These are phyloP conservation scores for Tragelaphus strepsiceros DNA, from an alignment of 2,113 vertebrate species.

Conservation along the genomic window DNA sequence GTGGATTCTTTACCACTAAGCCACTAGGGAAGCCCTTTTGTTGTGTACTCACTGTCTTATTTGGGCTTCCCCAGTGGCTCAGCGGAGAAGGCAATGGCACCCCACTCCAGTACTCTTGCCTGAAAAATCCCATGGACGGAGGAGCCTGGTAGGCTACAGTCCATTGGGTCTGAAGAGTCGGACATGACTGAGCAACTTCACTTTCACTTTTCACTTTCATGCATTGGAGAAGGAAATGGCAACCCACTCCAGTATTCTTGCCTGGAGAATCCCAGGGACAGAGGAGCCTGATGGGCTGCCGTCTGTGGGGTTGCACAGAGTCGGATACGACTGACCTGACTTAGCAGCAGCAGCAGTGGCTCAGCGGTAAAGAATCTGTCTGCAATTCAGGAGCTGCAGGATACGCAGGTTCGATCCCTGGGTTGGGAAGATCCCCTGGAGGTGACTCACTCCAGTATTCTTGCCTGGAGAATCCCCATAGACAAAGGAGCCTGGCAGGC, in stretches of 20 bases:
- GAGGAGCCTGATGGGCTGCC: no score
- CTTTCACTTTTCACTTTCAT: no score
- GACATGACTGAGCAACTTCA: no score
- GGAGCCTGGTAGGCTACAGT: no score
- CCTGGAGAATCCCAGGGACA: no score
- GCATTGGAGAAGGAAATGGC: no score
- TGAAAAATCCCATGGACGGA: no score
- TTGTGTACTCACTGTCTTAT: not conserved
- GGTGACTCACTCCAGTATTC: not conserved
- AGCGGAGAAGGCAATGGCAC: not conserved
- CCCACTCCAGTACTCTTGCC: no score
- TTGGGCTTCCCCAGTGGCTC: not conserved
- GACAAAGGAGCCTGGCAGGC: not conserved
- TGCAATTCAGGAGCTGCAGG: not conserved
- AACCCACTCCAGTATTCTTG: no score
- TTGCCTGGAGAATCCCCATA: not conserved
- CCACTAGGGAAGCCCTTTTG: not conserved
- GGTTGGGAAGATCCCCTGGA: not conserved
- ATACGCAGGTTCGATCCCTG: not conserved
- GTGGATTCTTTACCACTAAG: not conserved
- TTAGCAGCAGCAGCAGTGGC: not conserved
- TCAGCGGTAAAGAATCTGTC: not conserved
- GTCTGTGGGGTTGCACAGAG: accelerated
- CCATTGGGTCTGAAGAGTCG: no score
- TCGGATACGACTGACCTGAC: accelerated